Conservation (phyloP, 2,797 vertebrate genomes). For the Threskiornis aethiopicus region DNA sequence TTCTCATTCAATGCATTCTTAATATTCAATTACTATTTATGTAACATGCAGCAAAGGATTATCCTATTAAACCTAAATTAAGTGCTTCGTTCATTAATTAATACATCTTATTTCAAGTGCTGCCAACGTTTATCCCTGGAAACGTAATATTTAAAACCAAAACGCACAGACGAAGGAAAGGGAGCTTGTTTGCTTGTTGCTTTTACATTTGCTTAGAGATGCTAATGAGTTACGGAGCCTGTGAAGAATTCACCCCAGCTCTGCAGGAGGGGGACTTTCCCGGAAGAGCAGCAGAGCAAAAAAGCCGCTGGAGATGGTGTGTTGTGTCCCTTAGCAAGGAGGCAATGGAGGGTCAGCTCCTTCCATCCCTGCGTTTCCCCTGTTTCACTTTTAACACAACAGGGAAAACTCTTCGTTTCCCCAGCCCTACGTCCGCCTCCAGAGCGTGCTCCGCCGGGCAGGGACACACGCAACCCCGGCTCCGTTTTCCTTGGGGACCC, state of each 20-base stretch:
- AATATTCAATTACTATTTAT: constrained; percentile 80
- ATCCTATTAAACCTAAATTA: constrained; percentile 73
- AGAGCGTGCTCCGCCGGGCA: fast-evolving
- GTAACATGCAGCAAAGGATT: constrained; percentile 71
- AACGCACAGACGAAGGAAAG: not conserved
- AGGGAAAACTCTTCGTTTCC: not conserved
- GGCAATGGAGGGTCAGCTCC: not conserved
- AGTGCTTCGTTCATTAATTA: constrained; percentile 75
- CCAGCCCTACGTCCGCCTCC: fast-evolving
- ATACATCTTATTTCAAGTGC: constrained; percentile 66
- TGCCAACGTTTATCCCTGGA: constrained; percentile 61
- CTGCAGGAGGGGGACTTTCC: not conserved
- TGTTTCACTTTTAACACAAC: not conserved
- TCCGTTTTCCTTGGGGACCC: not conserved
- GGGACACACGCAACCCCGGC: fast-evolving
- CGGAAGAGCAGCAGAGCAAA: not conserved
- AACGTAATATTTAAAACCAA: constrained; percentile 35
- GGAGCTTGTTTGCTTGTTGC: not conserved
- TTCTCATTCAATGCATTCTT: constrained; percentile 69
- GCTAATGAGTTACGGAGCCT: not conserved
- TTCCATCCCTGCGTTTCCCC: not conserved
- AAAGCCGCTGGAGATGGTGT: not conserved
- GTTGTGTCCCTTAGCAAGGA: not conserved
- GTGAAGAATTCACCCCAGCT: not conserved
- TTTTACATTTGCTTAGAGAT: not conserved